Conservation (phyloP, 2,888 invertebrate species). For the Desoria tigrina region DNA sequence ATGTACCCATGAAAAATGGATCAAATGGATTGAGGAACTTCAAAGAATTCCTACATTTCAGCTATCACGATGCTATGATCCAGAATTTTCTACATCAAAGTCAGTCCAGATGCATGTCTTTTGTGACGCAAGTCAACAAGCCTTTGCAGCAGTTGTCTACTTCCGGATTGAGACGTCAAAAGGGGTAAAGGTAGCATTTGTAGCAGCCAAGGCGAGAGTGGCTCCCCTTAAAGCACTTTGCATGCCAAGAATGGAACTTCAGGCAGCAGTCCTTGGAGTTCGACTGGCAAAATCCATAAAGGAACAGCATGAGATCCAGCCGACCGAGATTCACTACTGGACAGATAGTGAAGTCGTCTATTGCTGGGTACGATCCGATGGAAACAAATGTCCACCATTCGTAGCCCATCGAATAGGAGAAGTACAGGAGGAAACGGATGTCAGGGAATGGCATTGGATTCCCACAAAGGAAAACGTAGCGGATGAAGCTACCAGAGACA, state of each 20-base stretch:
- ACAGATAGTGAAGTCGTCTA: too few species aligned
- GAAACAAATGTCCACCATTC: slow-evolving; percentile 32
- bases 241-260: slow-evolving; percentile 41
- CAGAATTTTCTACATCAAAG: too few species aligned
- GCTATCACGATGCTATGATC: too few species aligned
- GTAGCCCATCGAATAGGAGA: slow-evolving; percentile 47
- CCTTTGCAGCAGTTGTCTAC: slow-evolving; percentile 23
- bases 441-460: too few species aligned
- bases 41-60: too few species aligned
- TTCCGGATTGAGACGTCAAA: neutral
- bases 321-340: too few species aligned
- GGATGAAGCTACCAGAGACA: slow-evolving; percentile 44
- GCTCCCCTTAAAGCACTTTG: slow-evolving; percentile 26
- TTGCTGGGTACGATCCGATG: slow-evolving; percentile 21
- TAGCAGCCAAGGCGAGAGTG: slow-evolving; percentile 29
- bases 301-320: too few species aligned
- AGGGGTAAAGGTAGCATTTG: slow-evolving; percentile 9
- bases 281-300: slow-evolving; percentile 12
- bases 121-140: too few species aligned
- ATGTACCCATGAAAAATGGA: too few species aligned
- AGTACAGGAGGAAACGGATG: slow-evolving; percentile 36
- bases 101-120: slow-evolving; percentile 15
- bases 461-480: slow-evolving; percentile 44
- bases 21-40: too few species aligned
- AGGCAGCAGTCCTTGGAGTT: slow-evolving; percentile 32